phyloP scores from a whole-genome alignment of 2,113 vertebrate species.

The Zosterops hypoxanthus region DNA sequence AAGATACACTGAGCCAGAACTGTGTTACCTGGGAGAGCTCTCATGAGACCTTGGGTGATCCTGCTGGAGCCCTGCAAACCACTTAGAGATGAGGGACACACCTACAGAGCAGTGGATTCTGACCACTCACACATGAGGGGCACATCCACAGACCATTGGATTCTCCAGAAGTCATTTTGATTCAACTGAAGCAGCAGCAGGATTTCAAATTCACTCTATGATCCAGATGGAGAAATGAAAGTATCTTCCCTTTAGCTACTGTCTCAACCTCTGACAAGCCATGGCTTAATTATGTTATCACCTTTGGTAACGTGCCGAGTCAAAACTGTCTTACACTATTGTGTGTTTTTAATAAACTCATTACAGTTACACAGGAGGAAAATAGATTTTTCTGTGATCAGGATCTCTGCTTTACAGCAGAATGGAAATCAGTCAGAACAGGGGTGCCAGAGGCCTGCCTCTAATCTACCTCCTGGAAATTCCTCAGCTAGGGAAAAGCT shows the following conservation, averaged over 20 bases:
- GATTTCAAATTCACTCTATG: neutral
- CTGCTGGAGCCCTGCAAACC: neutral
- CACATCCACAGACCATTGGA: neutral
- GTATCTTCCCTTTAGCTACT: neutral
- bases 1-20: neutral
- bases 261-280: neutral
- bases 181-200: neutral
- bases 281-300: conserved; percentile 9
- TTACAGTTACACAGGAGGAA: neutral
- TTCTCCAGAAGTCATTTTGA: neutral
- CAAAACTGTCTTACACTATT: neutral
- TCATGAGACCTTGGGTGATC: neutral
- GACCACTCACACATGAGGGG: neutral
- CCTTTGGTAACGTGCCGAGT: neutral
- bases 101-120: neutral
- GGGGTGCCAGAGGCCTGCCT: neutral
- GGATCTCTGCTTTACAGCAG: neutral
- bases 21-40: neutral
- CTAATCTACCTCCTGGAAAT: neutral
- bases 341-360: neutral
- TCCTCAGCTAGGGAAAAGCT: neutral
- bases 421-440: neutral
- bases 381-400: neutral
- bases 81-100: neutral
- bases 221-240: neutral